phyloP scores from a whole-genome alignment of 2,797 vertebrate species.

The Babyrousa celebensis region DNA sequence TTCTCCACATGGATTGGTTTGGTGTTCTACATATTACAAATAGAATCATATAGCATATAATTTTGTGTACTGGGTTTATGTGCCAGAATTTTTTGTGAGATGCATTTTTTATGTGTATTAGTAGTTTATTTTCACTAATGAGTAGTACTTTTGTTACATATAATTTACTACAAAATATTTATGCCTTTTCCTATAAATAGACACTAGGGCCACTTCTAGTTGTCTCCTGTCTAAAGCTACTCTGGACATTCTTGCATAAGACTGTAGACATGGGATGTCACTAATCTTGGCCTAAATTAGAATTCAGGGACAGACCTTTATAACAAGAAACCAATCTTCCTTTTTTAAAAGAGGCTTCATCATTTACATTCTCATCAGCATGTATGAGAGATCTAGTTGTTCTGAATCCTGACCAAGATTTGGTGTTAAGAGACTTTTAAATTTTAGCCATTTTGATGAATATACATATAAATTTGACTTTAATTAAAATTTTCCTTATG shows the following conservation, averaged over 20 bases:
- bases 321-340: background rate
- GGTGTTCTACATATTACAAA: background rate
- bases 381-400: background rate
- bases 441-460: background rate
- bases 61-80: background rate
- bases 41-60: background rate
- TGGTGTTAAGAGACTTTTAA: background rate
- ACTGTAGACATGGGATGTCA: background rate
- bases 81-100: background rate
- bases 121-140: background rate
- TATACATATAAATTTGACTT: background rate
- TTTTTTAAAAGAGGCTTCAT: background rate
- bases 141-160: background rate
- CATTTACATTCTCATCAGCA: background rate
- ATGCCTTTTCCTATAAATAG: background rate
- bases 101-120: background rate
- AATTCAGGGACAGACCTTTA: background rate
- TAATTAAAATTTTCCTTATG: background rate
- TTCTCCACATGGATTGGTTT: background rate
- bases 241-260: background rate
- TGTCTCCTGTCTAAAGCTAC: background rate
- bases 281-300: background rate
- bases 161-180: conserved; percentile 1
- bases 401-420: background rate
- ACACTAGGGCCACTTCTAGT: background rate